phyloP scores from a whole-genome alignment of 2,888 invertebrate genomes.

The Crossocerus cetratus region DNA sequence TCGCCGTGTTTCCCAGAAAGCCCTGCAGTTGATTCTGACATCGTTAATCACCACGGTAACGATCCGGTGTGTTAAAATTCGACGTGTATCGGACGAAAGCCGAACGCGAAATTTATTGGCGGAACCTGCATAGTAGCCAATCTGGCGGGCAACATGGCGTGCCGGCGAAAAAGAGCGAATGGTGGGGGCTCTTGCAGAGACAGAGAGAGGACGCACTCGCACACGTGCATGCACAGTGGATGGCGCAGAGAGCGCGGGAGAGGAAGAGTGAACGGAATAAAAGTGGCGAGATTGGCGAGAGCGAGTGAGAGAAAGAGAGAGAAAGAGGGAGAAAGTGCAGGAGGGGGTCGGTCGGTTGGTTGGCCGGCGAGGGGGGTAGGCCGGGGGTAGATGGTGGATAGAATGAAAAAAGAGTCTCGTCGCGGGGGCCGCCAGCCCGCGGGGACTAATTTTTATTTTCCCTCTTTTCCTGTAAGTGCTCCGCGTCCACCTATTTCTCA shows the following conservation, averaged over 20 bases:
- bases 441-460: conserved; percentile 77
- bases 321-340: conserved; percentile 13
- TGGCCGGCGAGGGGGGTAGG: conserved; percentile 18
- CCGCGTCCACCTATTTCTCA: conserved; percentile 77
- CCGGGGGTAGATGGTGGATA: conserved; percentile 43
- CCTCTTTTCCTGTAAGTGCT: conserved; percentile 75
- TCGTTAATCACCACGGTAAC: conserved; percentile 57
- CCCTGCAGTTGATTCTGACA: conserved; percentile 43
- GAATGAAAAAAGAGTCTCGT: conserved; percentile 69
- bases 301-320: not conserved
- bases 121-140: conserved; percentile 57
- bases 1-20: conserved; percentile 29
- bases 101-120: conserved; percentile 59
- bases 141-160: conserved; percentile 63
- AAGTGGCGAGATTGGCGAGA: conserved; percentile 26
- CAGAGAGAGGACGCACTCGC: not conserved
- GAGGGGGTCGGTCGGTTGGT: conserved; percentile 7
- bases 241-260: conserved; percentile 12
- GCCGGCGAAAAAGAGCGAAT: conserved; percentile 59
- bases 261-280: conserved; percentile 23
- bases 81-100: conserved; percentile 57
- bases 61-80: conserved; percentile 60
- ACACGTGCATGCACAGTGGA: not conserved
- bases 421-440: conserved; percentile 69
- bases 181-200: conserved; percentile 19